These are phyloP conservation scores for Uropsilus gracilis DNA, from an alignment of 2,113 vertebrate species.

Conservation along the genomic window DNA sequence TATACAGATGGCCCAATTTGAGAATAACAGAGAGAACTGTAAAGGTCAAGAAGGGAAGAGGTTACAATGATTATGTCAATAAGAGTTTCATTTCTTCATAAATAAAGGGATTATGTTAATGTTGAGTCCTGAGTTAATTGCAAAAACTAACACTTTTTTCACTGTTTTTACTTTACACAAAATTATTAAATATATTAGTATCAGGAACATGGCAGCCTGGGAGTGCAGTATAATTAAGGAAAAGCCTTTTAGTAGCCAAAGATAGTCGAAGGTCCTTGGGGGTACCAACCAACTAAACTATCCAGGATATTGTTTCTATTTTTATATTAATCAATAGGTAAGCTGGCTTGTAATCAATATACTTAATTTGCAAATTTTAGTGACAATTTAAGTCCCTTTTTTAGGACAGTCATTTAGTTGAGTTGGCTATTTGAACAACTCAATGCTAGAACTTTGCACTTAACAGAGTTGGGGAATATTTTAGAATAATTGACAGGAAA, in stretches of 20 bases:
- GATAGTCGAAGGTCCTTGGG: background rate
- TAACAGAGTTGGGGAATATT: slow-evolving; percentile 7
- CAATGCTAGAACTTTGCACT: background rate
- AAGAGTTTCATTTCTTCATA: background rate
- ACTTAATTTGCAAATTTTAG: background rate
- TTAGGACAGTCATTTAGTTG: background rate
- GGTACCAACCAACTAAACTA: background rate
- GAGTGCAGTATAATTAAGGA: background rate
- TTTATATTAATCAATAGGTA: background rate
- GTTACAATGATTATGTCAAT: background rate
- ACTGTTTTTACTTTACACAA: background rate
- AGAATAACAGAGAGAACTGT: background rate
- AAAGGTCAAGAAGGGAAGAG: background rate
- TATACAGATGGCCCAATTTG: background rate
- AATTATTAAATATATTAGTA: background rate
- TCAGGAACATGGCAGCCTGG: background rate
- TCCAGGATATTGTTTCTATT: background rate
- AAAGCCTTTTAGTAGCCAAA: background rate
- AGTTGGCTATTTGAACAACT: background rate
- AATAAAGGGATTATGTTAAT: background rate
- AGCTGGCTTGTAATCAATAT: background rate
- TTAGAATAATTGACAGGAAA: background rate
- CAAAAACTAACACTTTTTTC: background rate
- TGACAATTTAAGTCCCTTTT: background rate
- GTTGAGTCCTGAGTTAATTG: background rate